Base-by-base conservation (phyloP, 2,888 invertebrate genomes). In the Ornithoptera alexandrae region DNA sequence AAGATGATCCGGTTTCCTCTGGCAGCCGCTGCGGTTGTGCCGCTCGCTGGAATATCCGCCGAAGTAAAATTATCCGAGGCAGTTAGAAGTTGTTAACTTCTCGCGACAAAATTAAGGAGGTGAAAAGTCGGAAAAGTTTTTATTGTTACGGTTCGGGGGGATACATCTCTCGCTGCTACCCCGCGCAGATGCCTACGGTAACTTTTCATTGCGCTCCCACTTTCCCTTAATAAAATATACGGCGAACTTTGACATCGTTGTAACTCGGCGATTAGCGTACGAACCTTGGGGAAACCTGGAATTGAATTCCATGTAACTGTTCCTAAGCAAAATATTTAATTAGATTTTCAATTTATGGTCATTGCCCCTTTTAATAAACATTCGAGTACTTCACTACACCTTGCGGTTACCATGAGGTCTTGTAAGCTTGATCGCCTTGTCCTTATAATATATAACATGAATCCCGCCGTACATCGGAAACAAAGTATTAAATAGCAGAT, bases 51-150 rank as follows among this genome's bases (percentile, higher is more conserved):
- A 69, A 65, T 65, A 65, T 57, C 59, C 70, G 10, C 46, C 15
- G 50, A 57, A 66, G 62, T 70, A 70, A 70, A 62, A 70, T 66
- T 53, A 66, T 59, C 66, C 36, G 50, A 63, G 59, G 62, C 62
- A 70, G 70, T 70, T 70, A 66, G 59, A 66, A 66, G 62, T 63
- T 66, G 66, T 59, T 59, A 81, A 79, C 76, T 78, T 75, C 72
- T 72, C 75, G 76, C 75, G 75, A 72, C 76, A 73, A 79, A 84
- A 81, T 83, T 83, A 80, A 82, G 81, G 79, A 84, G 84, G 85
- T 84, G 84, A 78, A 81, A 83, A 81, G 78, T 81, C 75, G 77
- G 77, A 81, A 78, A 85, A 85, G 81, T 84, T 84, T 85, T 84
- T 84, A 85, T 84, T 84, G 84, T 84, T 82, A 79, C 77, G 75